phyloP scores from a whole-genome alignment of 2,888 invertebrate species.

The Mactromeris polynyma region DNA sequence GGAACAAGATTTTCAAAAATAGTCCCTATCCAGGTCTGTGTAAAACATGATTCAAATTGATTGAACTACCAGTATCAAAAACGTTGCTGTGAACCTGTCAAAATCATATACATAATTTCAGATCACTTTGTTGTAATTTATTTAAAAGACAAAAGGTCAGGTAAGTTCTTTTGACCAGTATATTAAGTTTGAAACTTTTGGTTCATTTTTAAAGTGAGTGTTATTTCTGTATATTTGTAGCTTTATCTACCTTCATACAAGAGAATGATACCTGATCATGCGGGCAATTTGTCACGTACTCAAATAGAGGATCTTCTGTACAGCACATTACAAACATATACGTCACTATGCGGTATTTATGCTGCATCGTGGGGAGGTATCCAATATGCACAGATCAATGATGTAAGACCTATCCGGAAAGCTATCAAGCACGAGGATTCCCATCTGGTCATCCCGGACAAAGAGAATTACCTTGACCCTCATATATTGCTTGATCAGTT shows the following conservation, averaged over 20 bases:
- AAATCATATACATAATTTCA: too few species aligned
- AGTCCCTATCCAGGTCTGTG: too few species aligned
- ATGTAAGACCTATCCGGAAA: conserved; percentile 59
- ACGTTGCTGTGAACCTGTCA: too few species aligned
- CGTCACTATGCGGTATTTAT: conserved; percentile 78
- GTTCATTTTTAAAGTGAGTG: background rate
- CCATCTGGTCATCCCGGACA: background rate
- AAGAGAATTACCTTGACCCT: conserved; percentile 42
- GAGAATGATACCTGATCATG: conserved; percentile 72
- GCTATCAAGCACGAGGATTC: conserved; percentile 63
- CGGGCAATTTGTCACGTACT: conserved; percentile 26
- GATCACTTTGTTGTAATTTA: too few species aligned
- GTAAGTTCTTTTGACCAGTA: too few species aligned
- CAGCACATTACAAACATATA: conserved; percentile 71
- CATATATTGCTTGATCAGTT: conserved; percentile 52
- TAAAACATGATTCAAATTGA: too few species aligned
- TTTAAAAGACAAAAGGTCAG: too few species aligned
- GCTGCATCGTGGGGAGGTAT: conserved; percentile 77
- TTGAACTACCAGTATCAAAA: too few species aligned
- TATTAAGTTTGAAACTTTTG: background rate
- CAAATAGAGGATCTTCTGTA: conserved; percentile 58
- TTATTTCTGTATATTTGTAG: conserved; percentile 14
- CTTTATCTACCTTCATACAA: conserved; percentile 71
- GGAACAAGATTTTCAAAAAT: too few species aligned
- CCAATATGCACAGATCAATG: conserved; percentile 65